These are phyloP conservation scores for Amniataba percoides DNA, from an alignment of 2,797 vertebrate genomes.

Conservation along the genomic window DNA sequence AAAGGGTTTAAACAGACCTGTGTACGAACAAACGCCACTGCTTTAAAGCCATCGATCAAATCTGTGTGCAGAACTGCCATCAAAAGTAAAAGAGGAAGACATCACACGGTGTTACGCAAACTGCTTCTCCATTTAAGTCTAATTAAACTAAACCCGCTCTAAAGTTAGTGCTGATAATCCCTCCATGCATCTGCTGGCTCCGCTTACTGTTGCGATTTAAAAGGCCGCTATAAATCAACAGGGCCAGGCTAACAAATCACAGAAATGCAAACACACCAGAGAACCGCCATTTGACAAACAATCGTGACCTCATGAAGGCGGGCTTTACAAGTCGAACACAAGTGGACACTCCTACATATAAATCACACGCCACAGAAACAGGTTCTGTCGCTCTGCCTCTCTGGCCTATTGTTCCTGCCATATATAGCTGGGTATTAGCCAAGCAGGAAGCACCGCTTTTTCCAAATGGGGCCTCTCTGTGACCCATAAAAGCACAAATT, in stretches of 20 bases:
- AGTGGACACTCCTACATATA: not conserved
- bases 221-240: not conserved
- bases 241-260: conserved; percentile 14
- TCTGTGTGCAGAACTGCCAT: conserved; percentile 5
- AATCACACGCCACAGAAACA: conserved; percentile 44
- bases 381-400: conserved; percentile 11
- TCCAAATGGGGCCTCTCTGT: conserved; percentile 53
- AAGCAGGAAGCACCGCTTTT: conserved; percentile 59
- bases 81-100: conserved; percentile 50
- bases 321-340: too few relatives aligned
- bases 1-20: not conserved
- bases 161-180: not conserved
- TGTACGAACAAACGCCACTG: not conserved
- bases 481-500: conserved; percentile 62
- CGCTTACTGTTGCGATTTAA: not conserved
- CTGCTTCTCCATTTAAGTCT: conserved; percentile 5
- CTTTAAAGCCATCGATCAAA: not conserved
- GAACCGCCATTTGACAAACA: not conserved
- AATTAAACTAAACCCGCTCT: not conserved
- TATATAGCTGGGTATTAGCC: conserved; percentile 39
- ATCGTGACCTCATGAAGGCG: not conserved
- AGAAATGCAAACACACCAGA: conserved; percentile 24
- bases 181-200: too few relatives aligned
- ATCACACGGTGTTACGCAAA: not conserved
- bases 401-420: conserved; percentile 14